phyloP scores from a whole-genome alignment of 1,140 invertebrate genomes.

The Pinna nobilis region DNA sequence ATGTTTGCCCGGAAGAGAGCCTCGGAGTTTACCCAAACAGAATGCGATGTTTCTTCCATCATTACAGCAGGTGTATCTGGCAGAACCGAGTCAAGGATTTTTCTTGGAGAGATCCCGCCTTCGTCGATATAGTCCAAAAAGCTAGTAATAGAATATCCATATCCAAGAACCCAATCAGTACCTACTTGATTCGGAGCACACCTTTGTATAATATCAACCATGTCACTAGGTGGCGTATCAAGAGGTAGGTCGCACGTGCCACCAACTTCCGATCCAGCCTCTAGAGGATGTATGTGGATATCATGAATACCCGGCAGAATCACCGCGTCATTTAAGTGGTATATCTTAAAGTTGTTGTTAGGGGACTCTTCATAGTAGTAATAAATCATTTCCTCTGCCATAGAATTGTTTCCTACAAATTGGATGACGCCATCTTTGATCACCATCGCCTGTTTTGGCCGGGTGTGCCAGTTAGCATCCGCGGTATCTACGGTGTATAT shows the following conservation, averaged over 20 bases:
- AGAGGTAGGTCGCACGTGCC: constrained; percentile 21
- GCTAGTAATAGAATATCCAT: constrained; percentile 30
- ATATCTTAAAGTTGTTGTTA: not conserved
- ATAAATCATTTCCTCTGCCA: no score
- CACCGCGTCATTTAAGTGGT: constrained; percentile 16
- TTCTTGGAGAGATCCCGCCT: constrained; percentile 21
- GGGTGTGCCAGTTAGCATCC: no score
- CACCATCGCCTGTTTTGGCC: no score
- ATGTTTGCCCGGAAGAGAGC: constrained; percentile 30
- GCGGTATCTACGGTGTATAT: no score
- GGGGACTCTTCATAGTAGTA: no score
- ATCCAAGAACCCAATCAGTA: constrained; percentile 41
- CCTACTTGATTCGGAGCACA: constrained; percentile 32
- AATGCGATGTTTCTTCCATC: constrained; percentile 48
- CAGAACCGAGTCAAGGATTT: constrained; percentile 32
- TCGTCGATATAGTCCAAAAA: constrained; percentile 33
- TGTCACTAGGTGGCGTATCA: constrained; percentile 3
- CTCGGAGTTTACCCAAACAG: constrained; percentile 44
- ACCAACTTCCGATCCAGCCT: constrained; percentile 29
- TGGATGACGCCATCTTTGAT: no score
- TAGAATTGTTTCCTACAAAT: no score
- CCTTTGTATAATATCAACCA: not conserved
- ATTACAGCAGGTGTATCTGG: constrained; percentile 31
- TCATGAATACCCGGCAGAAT: constrained; percentile 44
- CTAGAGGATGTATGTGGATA: constrained; percentile 45